Evolutionary conservation across 2,113 vertebrate genomes (phyloP), one percentile per base, ranked within the genome.

Genomic region (Protobothrops mucrosquamatus): DNA sequence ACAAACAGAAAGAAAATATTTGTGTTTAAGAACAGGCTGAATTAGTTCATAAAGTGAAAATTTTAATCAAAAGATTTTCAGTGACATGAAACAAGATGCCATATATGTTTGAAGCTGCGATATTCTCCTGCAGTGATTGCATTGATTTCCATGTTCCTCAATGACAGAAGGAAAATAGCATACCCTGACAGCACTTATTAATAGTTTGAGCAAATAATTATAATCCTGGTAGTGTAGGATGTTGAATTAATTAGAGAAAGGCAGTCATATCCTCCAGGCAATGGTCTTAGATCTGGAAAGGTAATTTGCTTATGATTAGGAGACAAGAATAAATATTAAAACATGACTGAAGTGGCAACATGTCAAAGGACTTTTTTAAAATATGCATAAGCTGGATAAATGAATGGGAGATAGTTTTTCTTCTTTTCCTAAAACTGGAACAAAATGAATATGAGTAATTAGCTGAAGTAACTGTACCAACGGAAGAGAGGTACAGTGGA

Each of bases 1-100:
- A 93, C 92, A 26, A 95, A 96, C 95, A 46, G 57, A 93, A 95
- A 93, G 91, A 93, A 92, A 95, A 93, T 18, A 81, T 86, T 93
- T 85, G 10, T 86, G 52, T 12, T 46, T 18, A 91, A 81, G 15
- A 92, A 7, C 3, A 4, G 90, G 94, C 52, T 88, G 61, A 94
- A 91, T 92, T 92, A 5, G 3, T 94, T 93, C 23, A 87, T 59
- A 23, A 93, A 48, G 1, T n/a, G 15, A 34, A 55, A 92, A 11
- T 92, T 93, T 94, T 93, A 74, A 18, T 20, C 51, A 87, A 92
- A 92, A 92, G 46, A 57, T 94, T 96, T 90, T n/a, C 88, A 11
- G 26, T 34, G 43, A 29, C 94, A 2, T 91, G 23, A 74, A 95
- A 12, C 69, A 46, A 55, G 89, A 6, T 1, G 12, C 43, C 34